Evolutionary conservation across 2,797 vertebrate genomes (phyloP).

Genomic region (Lithobates sylvaticus): DNA sequence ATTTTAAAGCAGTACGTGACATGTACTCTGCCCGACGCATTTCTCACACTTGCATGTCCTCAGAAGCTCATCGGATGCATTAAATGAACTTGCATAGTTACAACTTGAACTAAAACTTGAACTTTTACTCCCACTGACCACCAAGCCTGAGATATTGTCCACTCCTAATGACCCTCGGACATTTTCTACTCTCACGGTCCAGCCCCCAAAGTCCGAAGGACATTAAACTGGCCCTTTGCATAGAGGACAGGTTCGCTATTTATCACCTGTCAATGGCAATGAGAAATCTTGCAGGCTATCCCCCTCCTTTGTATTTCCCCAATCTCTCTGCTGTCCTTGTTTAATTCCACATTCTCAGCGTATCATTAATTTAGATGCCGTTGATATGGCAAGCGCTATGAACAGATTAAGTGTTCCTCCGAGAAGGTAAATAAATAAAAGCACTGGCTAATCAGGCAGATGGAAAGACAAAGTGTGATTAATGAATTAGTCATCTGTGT

Average conservation of each 20-base stretch:
- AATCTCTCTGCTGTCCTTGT: conserved; percentile 28
- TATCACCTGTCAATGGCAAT: not conserved
- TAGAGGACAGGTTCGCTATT: not conserved
- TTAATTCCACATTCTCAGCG: conserved; percentile 33
- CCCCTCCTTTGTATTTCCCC: not conserved
- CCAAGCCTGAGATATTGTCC: no score
- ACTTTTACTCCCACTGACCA: no score
- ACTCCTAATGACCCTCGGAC: no score
- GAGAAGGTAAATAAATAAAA: conserved; percentile 57
- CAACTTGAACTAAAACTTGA: no score
- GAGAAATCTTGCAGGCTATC: not conserved
- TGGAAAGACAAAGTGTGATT: conserved; percentile 50
- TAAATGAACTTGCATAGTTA: no score
- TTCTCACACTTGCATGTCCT: no score
- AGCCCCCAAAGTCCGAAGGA: no score
- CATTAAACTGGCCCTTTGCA: no score
- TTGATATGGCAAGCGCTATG: conserved; percentile 37
- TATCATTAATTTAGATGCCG: conserved; percentile 51
- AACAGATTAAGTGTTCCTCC: conserved; percentile 55
- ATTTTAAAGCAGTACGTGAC: no score
- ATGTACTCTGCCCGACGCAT: no score
- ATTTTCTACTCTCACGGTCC: no score
- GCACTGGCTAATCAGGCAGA: conserved; percentile 47
- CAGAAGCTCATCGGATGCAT: no score
- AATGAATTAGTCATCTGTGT: conserved; percentile 38